Percentiles rank a stretch among this genome's conserved stretches.
phyloP scores from a whole-genome alignment of 2,113 vertebrate species.

The Anguilla rostrata region DNA sequence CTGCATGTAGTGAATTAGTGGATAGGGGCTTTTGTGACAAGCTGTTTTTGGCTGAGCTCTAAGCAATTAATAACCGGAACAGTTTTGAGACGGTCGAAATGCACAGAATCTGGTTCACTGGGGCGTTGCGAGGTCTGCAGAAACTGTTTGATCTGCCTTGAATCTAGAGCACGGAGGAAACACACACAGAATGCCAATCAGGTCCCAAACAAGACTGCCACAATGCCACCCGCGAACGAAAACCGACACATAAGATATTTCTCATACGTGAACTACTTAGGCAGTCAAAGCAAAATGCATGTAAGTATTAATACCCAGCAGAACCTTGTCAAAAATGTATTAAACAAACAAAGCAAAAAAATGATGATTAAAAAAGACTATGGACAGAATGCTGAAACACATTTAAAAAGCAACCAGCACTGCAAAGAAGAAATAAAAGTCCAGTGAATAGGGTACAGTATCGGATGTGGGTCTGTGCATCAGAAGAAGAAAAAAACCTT shows the following conservation, averaged over 20 bases:
- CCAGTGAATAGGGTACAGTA: background rate
- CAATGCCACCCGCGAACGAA: background rate
- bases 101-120: slow-evolving; percentile 10
- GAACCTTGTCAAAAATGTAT: too few species aligned
- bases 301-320: too few species aligned
- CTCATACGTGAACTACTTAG: too few species aligned
- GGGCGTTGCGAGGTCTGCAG: background rate
- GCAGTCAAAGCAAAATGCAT: too few species aligned
- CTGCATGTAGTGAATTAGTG: background rate
- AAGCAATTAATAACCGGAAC: background rate
- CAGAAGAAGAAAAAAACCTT: too few species aligned
- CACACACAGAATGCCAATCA: background rate
- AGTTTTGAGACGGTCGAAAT: background rate
- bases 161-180: background rate
- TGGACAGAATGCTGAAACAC: background rate
- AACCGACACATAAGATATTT: too few species aligned
- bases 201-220: background rate
- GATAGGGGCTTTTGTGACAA: background rate
- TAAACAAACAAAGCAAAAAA: too few species aligned
- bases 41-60: background rate
- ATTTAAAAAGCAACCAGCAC: too few species aligned
- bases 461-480: background rate
- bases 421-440: too few species aligned
- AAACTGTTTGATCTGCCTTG: background rate
- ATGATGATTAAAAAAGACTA: too few species aligned